Base-by-base conservation (phyloP, 2,888 invertebrate genomes). In the Cantharis flavilabris region DNA sequence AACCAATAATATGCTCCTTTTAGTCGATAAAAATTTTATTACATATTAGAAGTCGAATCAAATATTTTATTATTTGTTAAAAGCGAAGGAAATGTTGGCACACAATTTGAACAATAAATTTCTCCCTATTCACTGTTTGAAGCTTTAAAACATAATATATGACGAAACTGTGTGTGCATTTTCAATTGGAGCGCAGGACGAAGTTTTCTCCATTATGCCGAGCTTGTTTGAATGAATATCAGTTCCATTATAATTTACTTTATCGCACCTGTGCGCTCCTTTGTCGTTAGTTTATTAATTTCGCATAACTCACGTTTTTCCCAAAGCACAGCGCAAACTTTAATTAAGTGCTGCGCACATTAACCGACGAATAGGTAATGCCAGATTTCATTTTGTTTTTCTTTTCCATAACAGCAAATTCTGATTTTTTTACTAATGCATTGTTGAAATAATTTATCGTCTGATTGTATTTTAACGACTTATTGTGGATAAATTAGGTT, bases 1-100 rank as follows among this genome's bases (percentile, higher is more conserved):
- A 71, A 75, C 70, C 75, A 67, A 23, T 49, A 62, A 76, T 73
- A 73, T 76, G 76, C 73, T 72, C 71, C 72, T 73, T 71, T 76
- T 62, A 49, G 49, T 49, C 49, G 76, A 70, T 73, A 73, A 76
- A 73, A 72, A 73, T 73, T 76, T 76, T 73, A 76, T 76, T 69
- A 73, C 49, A 49, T n/a, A 49, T 49, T 49, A 49, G 49, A 49
- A 49, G 49, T 49, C 49, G n/a, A 49, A 49, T 49, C 49, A 49
- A 49, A 49, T 9, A 49, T 49, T 49, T 49, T 49, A 49, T 49
- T 49, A 49, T 49, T 49, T 49, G 49, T 49, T 49, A 49, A 49
- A n/a, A 49, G 13, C 49, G 49, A 49, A 49, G 49, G 49, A 49
- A 49, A 49, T 49, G 49, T 49, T 49, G 49, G 49, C 49, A 9